These are phyloP conservation scores for Zingel zingel DNA, from an alignment of 2,113 vertebrate genomes.

Conservation along the genomic window DNA sequence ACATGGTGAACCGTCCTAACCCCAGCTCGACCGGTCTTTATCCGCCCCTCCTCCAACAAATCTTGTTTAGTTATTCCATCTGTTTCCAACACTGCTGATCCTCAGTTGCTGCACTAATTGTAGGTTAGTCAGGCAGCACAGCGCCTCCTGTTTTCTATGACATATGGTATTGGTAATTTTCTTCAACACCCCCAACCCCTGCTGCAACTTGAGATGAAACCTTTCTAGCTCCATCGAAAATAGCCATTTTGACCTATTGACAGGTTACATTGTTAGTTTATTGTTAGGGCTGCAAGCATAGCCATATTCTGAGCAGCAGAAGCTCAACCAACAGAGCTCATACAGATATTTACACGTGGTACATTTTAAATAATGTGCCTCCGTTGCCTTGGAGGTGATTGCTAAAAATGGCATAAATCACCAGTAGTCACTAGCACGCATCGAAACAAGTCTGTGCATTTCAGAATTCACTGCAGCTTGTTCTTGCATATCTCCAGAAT, in stretches of 20 bases:
- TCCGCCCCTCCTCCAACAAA: constrained; percentile 25
- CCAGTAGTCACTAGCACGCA: not conserved
- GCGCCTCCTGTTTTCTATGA: constrained; percentile 41
- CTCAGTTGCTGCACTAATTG: constrained; percentile 42
- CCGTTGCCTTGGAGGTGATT: not conserved
- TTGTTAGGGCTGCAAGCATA: constrained; percentile 12
- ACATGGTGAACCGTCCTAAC: not conserved
- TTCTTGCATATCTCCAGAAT: not conserved
- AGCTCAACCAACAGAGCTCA: not conserved
- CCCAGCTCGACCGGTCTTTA: not conserved
- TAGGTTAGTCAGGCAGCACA: constrained; percentile 38
- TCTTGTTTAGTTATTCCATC: constrained; percentile 31
- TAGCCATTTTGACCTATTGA: constrained; percentile 30
- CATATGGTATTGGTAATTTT: constrained; percentile 48
- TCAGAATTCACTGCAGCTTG: not conserved
- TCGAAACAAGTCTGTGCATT: not conserved
- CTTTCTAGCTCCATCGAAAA: constrained; percentile 17
- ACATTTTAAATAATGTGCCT: not conserved
- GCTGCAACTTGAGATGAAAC: constrained; percentile 34
- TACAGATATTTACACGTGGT: not conserved
- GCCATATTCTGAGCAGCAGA: not conserved
- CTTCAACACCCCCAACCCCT: constrained; percentile 4
- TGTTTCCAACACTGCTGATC: constrained; percentile 47
- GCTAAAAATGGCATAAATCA: not conserved
- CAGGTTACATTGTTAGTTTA: constrained; percentile 24